phyloP scores from a whole-genome alignment of 1,140 invertebrate species.

The Drosophila gunungcola region DNA sequence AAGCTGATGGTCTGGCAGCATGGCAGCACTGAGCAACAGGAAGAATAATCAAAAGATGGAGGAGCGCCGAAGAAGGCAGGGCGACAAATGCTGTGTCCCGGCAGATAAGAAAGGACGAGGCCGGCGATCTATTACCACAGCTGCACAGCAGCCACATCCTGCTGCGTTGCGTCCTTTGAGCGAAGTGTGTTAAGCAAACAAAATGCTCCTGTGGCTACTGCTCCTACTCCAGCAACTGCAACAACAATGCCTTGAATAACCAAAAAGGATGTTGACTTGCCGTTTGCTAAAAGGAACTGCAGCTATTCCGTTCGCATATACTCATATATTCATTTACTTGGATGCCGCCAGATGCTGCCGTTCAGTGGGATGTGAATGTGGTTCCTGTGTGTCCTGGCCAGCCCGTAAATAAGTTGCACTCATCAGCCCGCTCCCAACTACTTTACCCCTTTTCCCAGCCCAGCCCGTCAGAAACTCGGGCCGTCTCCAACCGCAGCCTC shows the following conservation, averaged over 20 bases:
- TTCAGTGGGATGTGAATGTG: constrained; percentile 17
- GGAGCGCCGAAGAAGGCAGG: neutral
- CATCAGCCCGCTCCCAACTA: constrained; percentile 9
- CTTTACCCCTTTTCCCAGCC: neutral
- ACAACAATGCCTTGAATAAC: constrained; percentile 63
- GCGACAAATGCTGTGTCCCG: constrained; percentile 39
- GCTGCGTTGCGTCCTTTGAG: constrained; percentile 66
- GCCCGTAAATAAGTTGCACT: constrained; percentile 70
- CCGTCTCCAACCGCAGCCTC: constrained; percentile 53
- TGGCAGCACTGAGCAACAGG: constrained; percentile 14
- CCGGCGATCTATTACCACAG: constrained; percentile 73
- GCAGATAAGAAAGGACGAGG: constrained; percentile 74
- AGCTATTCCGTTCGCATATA: constrained; percentile 74
- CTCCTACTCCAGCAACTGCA: constrained; percentile 9
- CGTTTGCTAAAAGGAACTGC: constrained; percentile 76
- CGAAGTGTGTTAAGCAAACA: constrained; percentile 79
- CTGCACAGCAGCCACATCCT: constrained; percentile 33
- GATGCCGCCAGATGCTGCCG: constrained; percentile 62
- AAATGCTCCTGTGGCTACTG: constrained; percentile 17
- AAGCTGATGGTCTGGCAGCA: constrained; percentile 4
- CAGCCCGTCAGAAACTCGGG: constrained; percentile 47
- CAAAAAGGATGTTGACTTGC: constrained; percentile 82
- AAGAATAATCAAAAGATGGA: constrained; percentile 18
- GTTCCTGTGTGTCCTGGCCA: constrained; percentile 45
- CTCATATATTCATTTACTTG: constrained; percentile 82